phyloP scores from a whole-genome alignment of 2,113 vertebrate species.

The Dipodomys ordii region DNA sequence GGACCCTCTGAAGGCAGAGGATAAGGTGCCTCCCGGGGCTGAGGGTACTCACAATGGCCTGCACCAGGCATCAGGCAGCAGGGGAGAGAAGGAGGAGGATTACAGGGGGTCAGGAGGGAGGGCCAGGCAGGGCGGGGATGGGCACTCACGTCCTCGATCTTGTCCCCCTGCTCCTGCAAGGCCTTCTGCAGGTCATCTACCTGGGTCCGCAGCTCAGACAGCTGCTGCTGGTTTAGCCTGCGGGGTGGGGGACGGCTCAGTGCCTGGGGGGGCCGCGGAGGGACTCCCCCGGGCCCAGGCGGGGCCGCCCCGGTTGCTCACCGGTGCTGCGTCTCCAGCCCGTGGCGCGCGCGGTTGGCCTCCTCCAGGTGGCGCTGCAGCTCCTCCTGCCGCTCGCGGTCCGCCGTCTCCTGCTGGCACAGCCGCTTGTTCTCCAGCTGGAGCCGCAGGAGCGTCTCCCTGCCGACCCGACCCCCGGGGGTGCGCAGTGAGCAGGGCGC shows the following conservation, averaged over 20 bases:
- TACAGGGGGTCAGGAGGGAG: conserved; percentile 5
- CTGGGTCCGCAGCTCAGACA: conserved; percentile 90
- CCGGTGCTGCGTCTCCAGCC: conserved; percentile 92
- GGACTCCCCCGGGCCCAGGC: rapidly evolving
- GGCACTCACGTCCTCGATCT: conserved; percentile 92
- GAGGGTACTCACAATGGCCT: conserved; percentile 84
- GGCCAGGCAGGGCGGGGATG: background rate
- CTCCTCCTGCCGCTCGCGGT: conserved; percentile 87
- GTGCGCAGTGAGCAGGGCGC: background rate
- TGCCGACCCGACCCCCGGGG: conserved; percentile 59
- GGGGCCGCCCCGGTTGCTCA: conserved; percentile 48
- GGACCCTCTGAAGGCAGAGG: background rate
- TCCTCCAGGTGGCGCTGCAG: conserved; percentile 91
- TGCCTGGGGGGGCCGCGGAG: rapidly evolving
- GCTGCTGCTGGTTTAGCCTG: conserved; percentile 93
- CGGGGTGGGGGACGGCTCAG: background rate
- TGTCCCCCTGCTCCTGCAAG: conserved; percentile 91
- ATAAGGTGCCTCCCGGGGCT: background rate
- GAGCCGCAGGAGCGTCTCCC: conserved; percentile 92
- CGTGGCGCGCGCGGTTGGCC: conserved; percentile 89
- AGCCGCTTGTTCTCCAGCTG: conserved; percentile 94
- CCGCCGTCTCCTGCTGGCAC: conserved; percentile 91
- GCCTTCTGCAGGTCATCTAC: conserved; percentile 92
- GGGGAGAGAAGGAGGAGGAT: conserved; percentile 69
- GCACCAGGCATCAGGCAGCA: conserved; percentile 54